Percentiles rank a stretch among this genome's conserved stretches.
These are phyloP conservation scores for Leptarthrus brevirostris DNA, from an alignment of 2,888 invertebrate species.

Conservation along the genomic window DNA sequence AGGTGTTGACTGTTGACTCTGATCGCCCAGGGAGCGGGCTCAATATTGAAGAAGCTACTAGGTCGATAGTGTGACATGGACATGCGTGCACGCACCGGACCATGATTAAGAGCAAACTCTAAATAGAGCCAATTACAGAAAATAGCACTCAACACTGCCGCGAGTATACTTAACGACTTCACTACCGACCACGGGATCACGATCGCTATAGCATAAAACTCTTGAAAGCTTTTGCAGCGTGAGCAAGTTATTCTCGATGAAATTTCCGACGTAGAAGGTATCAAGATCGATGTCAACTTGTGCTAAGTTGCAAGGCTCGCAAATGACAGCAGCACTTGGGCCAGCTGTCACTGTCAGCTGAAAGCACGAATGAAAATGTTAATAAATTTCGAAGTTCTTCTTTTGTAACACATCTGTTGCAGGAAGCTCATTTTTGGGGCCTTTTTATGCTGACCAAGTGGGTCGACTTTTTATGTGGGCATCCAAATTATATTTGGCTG, in stretches of 20 bases:
- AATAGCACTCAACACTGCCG: too few relatives aligned
- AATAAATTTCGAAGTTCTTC: not conserved
- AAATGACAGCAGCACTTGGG: too few relatives aligned
- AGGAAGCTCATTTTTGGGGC: not conserved
- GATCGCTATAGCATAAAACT: not conserved
- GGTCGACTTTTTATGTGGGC: slow-evolving; percentile 34
- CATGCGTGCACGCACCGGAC: slow-evolving; percentile 10
- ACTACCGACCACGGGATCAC: not conserved
- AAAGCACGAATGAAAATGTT: slow-evolving; percentile 12
- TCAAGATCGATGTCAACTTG: too few relatives aligned
- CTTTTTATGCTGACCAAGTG: too few relatives aligned
- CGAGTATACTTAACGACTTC: too few relatives aligned
- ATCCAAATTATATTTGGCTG: slow-evolving; percentile 6
- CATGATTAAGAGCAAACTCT: not conserved
- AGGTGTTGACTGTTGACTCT: too few relatives aligned
- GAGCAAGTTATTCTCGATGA: not conserved
- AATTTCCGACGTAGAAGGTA: too few relatives aligned
- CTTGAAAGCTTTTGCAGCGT: slow-evolving; percentile 2
- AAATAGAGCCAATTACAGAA: not conserved
- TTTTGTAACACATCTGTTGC: too few relatives aligned
- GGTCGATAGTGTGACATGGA: slow-evolving; percentile 23
- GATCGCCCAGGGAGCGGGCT: too few relatives aligned
- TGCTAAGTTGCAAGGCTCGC: too few relatives aligned
- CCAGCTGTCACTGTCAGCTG: not conserved
- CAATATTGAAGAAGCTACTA: not conserved